phyloP scores from a whole-genome alignment of 1,140 invertebrate genomes.

The Xylocopa sonorina region DNA sequence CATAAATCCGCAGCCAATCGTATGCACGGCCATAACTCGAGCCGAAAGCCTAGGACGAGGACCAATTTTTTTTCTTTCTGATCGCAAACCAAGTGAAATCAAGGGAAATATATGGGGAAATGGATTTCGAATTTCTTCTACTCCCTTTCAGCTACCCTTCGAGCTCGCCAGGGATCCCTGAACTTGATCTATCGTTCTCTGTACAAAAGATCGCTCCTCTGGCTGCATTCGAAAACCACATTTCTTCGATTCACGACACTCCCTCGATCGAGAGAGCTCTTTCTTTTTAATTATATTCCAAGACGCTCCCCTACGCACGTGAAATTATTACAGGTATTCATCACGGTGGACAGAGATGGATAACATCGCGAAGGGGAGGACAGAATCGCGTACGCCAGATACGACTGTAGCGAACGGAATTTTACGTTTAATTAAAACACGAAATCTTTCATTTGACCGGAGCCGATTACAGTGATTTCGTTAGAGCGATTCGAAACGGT shows the following conservation, averaged over 20 bases:
- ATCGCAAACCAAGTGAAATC: background rate
- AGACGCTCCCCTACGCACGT: no score
- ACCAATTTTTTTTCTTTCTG: slow-evolving; percentile 34
- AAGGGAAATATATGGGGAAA: slow-evolving; percentile 14
- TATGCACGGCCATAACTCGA: slow-evolving; percentile 36
- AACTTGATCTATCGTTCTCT: slow-evolving; percentile 27
- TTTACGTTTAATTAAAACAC: slow-evolving; percentile 50
- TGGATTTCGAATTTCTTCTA: slow-evolving; percentile 21
- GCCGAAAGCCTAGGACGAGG: slow-evolving; percentile 29
- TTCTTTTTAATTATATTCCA: no score
- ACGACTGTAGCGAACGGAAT: background rate
- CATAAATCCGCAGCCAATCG: slow-evolving; percentile 49
- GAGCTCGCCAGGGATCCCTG: background rate
- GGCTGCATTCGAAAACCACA: background rate
- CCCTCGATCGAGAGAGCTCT: no score
- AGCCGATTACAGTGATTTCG: slow-evolving; percentile 21
- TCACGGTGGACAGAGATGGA: no score
- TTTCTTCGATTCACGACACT: slow-evolving; percentile 26
- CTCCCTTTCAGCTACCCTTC: background rate
- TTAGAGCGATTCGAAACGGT: background rate
- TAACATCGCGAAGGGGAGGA: no score
- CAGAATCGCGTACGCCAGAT: background rate
- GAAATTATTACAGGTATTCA: no score
- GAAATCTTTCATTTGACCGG: slow-evolving; percentile 40
- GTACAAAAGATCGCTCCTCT: slow-evolving; percentile 7